Conservation (phyloP, 1,140 invertebrate genomes). For the Gyrodactylus bullatarudis region DNA sequence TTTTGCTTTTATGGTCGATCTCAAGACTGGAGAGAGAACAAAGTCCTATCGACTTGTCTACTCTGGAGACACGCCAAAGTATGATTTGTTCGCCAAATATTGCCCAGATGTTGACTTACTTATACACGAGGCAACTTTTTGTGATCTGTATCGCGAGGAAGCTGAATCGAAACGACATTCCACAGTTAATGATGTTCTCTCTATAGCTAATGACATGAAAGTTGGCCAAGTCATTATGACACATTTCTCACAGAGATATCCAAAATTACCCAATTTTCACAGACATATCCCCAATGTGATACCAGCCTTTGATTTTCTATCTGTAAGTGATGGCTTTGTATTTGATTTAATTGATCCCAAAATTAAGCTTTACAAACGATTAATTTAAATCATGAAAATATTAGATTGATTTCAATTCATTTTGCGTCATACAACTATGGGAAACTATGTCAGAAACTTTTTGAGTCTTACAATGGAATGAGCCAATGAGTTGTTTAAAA, state of each 20-base stretch:
- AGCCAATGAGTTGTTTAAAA: too few species aligned
- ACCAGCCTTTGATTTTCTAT: background rate
- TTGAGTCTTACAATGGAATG: too few species aligned
- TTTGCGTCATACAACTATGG: too few species aligned
- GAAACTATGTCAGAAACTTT: too few species aligned
- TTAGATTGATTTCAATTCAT: too few species aligned
- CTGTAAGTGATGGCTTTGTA: too few species aligned
- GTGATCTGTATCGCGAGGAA: background rate
- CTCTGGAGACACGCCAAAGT: background rate
- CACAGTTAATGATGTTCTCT: background rate
- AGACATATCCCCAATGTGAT: background rate
- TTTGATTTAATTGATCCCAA: too few species aligned
- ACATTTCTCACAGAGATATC: background rate
- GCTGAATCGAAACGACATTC: background rate
- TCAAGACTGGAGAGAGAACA: background rate
- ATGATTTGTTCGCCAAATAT: background rate
- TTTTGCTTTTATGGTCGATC: background rate
- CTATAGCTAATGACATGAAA: background rate
- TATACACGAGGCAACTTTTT: background rate
- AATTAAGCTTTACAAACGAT: too few species aligned
- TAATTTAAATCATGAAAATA: too few species aligned
- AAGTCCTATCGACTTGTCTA: background rate
- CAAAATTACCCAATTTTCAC: background rate
- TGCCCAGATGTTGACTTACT: background rate
- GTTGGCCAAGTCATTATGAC: background rate